phyloP scores from a whole-genome alignment of 2,113 vertebrate genomes.

The Typhlomys cinereus region DNA sequence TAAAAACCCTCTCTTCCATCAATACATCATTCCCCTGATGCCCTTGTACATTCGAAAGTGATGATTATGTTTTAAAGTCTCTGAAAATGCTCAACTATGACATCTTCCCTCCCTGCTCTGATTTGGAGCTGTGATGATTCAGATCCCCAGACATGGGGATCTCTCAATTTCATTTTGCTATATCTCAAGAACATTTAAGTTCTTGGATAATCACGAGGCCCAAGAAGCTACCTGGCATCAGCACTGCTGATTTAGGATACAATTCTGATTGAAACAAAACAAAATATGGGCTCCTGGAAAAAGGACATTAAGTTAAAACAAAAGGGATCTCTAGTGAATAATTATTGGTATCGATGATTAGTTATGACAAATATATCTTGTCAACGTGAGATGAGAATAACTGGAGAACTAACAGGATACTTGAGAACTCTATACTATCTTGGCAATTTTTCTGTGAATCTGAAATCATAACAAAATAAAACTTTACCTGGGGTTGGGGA shows the following conservation, averaged over 20 bases:
- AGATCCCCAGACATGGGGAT: background rate
- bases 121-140: background rate
- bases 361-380: background rate
- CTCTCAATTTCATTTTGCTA: constrained; percentile 9
- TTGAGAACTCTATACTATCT: background rate
- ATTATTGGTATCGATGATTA: background rate
- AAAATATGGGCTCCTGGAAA: background rate
- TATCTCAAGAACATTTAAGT: background rate
- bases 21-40: background rate
- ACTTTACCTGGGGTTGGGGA: background rate
- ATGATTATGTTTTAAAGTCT: constrained; percentile 19
- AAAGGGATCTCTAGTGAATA: background rate
- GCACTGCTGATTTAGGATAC: background rate
- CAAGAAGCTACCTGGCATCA: background rate
- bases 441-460: background rate
- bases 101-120: background rate
- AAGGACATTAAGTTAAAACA: constrained; percentile 1
- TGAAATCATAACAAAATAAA: background rate
- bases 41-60: background rate
- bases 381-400: background rate
- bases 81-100: constrained; percentile 36
- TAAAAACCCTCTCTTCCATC: background rate
- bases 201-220: background rate
- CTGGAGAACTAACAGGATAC: background rate
- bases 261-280: constrained; percentile 14